Percentiles rank a stretch among this genome's conserved stretches.
These are phyloP conservation scores for Oikopleura dioica DNA, from an alignment of 23 tunicate genomes.

Conservation along the genomic window DNA sequence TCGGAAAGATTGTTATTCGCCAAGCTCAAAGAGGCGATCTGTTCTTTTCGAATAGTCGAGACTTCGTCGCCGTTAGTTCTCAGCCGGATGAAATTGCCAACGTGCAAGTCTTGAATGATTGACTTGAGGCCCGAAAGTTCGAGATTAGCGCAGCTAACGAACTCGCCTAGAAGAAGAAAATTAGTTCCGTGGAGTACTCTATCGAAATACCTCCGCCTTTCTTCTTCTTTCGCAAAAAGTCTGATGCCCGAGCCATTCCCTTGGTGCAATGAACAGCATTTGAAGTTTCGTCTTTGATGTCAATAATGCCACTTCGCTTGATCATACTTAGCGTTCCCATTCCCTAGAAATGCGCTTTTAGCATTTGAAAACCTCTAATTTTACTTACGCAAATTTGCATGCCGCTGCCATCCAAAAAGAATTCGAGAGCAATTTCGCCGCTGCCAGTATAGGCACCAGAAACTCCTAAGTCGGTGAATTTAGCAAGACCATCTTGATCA, in stretches of 20 bases:
- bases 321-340: too few relatives aligned
- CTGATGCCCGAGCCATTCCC: too few relatives aligned
- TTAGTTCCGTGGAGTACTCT: too few relatives aligned
- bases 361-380: too few relatives aligned
- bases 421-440: neutral
- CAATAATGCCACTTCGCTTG: too few relatives aligned
- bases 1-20: neutral
- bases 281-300: too few relatives aligned
- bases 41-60: neutral
- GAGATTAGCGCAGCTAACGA: neutral
- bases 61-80: neutral
- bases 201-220: too few relatives aligned
- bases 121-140: neutral
- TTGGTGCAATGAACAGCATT: too few relatives aligned
- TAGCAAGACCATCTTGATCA: slow-evolving; percentile 5
- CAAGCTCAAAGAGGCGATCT: neutral
- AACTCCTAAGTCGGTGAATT: slow-evolving; percentile 7
- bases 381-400: slow-evolving; percentile 1
- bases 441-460: neutral
- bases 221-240: too few relatives aligned
- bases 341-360: too few relatives aligned
- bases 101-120: neutral
- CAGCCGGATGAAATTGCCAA: neutral
- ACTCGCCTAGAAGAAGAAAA: too few relatives aligned
- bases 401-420: neutral